Base-by-base conservation (phyloP, 64 coral and sea anemone genomes). In the Actinia tenebrosa region DNA sequence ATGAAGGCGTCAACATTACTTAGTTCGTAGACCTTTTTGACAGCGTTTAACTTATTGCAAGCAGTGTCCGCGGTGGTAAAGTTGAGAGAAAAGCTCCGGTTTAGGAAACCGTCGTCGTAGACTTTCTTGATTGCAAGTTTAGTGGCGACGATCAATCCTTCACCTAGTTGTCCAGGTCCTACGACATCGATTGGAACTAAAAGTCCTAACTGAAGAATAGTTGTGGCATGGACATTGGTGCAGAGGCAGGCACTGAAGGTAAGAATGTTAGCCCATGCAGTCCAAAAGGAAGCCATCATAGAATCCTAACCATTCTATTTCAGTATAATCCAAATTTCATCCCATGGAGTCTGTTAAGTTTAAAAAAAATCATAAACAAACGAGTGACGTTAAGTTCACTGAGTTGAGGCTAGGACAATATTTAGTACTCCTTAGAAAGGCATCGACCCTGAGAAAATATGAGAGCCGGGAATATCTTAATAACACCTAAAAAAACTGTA, bases 1-100 rank as follows among this genome's bases (percentile, higher is more conserved):
- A 95, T 92, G 78, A 92, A 95, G 22, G 78, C 94, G 63, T 95
- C 90, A 22, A 45, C 85, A 71, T 64, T 78, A 30, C 81, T 83
- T 25, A 92, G n/a, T 50, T 89, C 79, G 50, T 89, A 92, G 3
- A 87, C 88, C 30, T 92, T 58, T 7, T 83, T 23, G 8, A 95
- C 55, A 78, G 94, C 90, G 55, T 16, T 85, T n/a, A 86, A 26
- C 22, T 92, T 92, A 52, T 87, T 85, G 64, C 94, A 95, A 66
- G 77, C 94, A 3, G 68, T 92, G 52, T 95, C 94, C 18, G 66
- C 44, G 22, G 89, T 80, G 0, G 87, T 84, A n/a, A 92, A 95
- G 45, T 86, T 95, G 14, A 95, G 86, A 64, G 84, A 87, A 56
- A 84, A 95, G 11, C 88, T 86, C 7, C 17, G 56, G 53, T 86